Conservation (phyloP, 2,113 vertebrate genomes). For the Pomatostomus ruficeps region DNA sequence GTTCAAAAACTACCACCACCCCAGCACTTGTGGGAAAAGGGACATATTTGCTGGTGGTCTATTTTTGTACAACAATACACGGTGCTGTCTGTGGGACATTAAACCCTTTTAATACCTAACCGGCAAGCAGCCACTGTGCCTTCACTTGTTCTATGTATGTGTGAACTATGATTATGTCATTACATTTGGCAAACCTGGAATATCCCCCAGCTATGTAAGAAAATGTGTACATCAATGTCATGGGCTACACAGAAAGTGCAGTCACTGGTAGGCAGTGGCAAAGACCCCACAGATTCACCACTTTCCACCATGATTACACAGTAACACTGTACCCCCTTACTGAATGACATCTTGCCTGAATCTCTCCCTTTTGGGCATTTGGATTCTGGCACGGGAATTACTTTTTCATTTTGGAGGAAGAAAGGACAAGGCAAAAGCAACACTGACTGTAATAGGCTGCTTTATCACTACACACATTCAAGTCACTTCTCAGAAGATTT, state of each 20-base stretch:
- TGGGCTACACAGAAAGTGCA: neutral
- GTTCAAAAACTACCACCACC: neutral
- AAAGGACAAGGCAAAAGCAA: neutral
- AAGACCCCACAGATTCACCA: neutral
- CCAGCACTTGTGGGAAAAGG: neutral
- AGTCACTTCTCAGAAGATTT: neutral
- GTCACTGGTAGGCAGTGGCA: neutral
- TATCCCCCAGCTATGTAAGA: neutral
- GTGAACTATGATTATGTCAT: neutral
- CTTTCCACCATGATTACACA: neutral
- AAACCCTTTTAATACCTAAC: neutral
- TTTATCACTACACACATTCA: neutral
- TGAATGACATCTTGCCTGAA: neutral
- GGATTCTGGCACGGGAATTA: neutral
- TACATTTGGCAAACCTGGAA: neutral
- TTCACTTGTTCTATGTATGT: neutral
- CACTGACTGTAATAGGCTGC: neutral
- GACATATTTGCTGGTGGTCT: neutral
- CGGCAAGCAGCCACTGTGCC: neutral
- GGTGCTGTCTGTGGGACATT: neutral
- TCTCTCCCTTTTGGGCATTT: neutral
- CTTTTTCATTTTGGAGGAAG: neutral
- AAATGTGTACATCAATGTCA: fast-evolving
- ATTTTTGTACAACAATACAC: neutral
- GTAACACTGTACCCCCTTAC: neutral